These are phyloP conservation scores for Chloroclystis v-ata DNA, from an alignment of 2,888 invertebrate species.

Conservation along the genomic window DNA sequence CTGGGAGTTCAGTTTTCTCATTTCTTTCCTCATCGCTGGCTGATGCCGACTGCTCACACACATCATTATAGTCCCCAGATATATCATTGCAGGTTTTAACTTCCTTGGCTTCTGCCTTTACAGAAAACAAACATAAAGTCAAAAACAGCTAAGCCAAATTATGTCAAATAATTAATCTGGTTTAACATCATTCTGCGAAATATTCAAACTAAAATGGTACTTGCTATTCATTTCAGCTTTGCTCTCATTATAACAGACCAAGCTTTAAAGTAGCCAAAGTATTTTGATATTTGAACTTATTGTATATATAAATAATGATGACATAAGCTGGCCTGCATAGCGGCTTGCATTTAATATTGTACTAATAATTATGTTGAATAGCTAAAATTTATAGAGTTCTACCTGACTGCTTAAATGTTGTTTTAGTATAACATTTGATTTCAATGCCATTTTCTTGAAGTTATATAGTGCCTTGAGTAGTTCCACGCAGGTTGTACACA, in stretches of 20 bases:
- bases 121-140: slow-evolving; percentile 6
- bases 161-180: too few species aligned
- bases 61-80: slow-evolving; percentile 27
- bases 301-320: too few species aligned
- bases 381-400: too few species aligned
- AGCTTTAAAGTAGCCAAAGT: too few species aligned
- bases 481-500: slow-evolving; percentile 67
- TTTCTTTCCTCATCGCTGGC: slow-evolving; percentile 18
- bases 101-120: slow-evolving; percentile 20
- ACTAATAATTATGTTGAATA: too few species aligned
- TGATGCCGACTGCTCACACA: slow-evolving; percentile 17
- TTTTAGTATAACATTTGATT: slow-evolving; percentile 62
- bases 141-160: neutral
- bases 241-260: too few species aligned
- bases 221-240: too few species aligned
- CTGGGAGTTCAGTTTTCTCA: slow-evolving; percentile 12
- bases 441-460: slow-evolving; percentile 66
- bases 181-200: too few species aligned
- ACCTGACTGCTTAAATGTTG: slow-evolving; percentile 51
- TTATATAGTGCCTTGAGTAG: slow-evolving; percentile 62
- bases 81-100: slow-evolving; percentile 22
- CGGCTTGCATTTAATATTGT: too few species aligned
- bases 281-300: too few species aligned
- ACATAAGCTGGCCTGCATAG: too few species aligned
- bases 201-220: too few species aligned